These are phyloP conservation scores for Nowickia ferox DNA, from an alignment of 2,888 invertebrate genomes.

Conservation along the genomic window DNA sequence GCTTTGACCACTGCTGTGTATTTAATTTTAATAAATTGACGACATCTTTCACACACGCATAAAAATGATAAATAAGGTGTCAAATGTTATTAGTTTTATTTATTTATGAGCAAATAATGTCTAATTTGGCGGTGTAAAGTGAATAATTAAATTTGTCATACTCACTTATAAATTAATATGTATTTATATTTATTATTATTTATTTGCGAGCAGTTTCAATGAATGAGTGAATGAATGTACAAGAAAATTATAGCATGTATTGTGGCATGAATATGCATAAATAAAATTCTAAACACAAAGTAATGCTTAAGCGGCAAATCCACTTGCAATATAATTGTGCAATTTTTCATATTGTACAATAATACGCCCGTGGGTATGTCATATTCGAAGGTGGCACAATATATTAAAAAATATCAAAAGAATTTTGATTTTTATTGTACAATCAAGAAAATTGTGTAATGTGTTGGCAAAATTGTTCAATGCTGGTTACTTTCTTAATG, in stretches of 20 bases:
- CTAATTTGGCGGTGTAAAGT: slow-evolving; percentile 3
- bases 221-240: not conserved
- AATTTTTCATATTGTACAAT: no score
- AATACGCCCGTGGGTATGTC: no score
- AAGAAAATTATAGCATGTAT: not conserved
- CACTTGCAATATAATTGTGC: no score
- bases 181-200: not conserved
- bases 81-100: slow-evolving; percentile 19
- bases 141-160: slow-evolving; percentile 17
- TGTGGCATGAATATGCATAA: no score
- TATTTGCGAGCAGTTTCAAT: slow-evolving; percentile 11
- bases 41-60: slow-evolving; percentile 24
- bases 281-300: no score
- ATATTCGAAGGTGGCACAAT: no score
- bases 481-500: no score
- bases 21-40: slow-evolving; percentile 33
- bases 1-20: not conserved
- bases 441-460: no score
- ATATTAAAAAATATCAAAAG: no score
- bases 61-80: slow-evolving; percentile 24
- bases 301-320: no score
- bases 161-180: slow-evolving; percentile 3
- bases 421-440: no score
- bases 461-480: no score
- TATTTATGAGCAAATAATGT: not conserved